Base-by-base conservation (phyloP, 2,113 vertebrate species). In the Strix uralensis region DNA sequence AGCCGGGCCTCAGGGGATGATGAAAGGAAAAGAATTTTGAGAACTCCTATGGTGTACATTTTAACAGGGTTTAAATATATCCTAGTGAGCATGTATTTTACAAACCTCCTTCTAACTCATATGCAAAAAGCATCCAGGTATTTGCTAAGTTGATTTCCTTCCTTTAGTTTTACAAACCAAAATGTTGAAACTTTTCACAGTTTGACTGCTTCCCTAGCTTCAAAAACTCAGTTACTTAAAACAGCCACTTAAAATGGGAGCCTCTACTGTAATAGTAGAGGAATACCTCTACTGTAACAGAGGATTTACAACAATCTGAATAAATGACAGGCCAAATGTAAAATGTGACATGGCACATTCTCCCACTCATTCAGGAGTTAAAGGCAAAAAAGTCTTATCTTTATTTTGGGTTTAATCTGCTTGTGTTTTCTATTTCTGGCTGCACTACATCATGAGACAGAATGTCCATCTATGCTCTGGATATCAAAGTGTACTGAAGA, bases 371-470 rank as follows among this genome's bases (percentile, higher is more conserved):
- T 94, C 58, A 63, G 49, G 71, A 73, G 62, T 70, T 73, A 34
- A 54, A 69, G 34, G 36, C 2, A 13, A 82, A 91, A 79, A 91
- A 51, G 29, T 10, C 78, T 82, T 83, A 51, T 90, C 82, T 86
- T 90, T 72, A 86, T 90, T 94, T 75, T 77, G 80, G 61, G 62
- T 27, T 86, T 90, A 90, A 86, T 90, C 71, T 92, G 58, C 46
- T 47, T 5, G 11, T n/a, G 82, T 32, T 79, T 70, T 96, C 92
- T 94, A 96, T 96, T 97, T 88, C 81, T 89, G 92, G 79, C 47
- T 72, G 75, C 3, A 17, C 59, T 63, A 72, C 0, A 0, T 8
- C 1, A 8, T 0, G 20, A 88, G 84, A 92, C 79, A 70, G 32
- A 95, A 92, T 47, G 92, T 82, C 86, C 2, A 0, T 20, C 88